Base-by-base conservation (phyloP, 1,140 invertebrate genomes). In the Streblospio benedicti region DNA sequence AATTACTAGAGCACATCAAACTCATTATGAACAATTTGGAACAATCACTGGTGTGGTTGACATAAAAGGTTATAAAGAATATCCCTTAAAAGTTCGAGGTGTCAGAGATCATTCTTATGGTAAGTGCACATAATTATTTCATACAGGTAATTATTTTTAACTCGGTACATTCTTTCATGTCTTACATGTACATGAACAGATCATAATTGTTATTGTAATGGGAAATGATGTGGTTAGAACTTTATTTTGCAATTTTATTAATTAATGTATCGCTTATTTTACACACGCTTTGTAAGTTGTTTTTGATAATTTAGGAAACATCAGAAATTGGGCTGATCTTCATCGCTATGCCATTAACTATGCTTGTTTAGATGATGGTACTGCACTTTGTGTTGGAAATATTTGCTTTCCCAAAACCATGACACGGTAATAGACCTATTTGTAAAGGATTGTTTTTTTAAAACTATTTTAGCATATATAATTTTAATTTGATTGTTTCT, bases 301-400 rank as follows among this genome's bases (percentile, higher is more conserved):
- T 23, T 4, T 60, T 9, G 49, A 35, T 27, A 23, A 58, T 61
- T 12, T 57, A 76, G 85, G 85, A 23, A 71, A 82, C 27, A 83
- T 83, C 62, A 71, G 86, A 43, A 84, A 87, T 67, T 88, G 86
- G 86, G 81, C 78, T 35, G 67, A 85, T 38, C 81, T 87, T 76
- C 84, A 87, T 66, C 76, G 86, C 31, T 88, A 87, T 70, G 83
- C 81, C 2, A 83, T 87, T 65, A 85, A 87, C 68, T 86, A 85
- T 76, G 81, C 85, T 28, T 84, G 84, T 65, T 73, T 86, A 35
- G 76, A 83, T 57, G 81, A 87, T 70, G 83, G 83, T 16, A 79
- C 80, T 25, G 79, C 77, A 50, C 76, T 85, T 16, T 80, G 81
- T 57, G 75, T 87, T 5, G 85, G 85, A 27, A 80, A 84, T 30